Percentiles rank a stretch among this genome's conserved stretches.
Evolutionary conservation across 1,140 invertebrate species (phyloP).

Genomic region (Cherax quadricarinatus): DNA sequence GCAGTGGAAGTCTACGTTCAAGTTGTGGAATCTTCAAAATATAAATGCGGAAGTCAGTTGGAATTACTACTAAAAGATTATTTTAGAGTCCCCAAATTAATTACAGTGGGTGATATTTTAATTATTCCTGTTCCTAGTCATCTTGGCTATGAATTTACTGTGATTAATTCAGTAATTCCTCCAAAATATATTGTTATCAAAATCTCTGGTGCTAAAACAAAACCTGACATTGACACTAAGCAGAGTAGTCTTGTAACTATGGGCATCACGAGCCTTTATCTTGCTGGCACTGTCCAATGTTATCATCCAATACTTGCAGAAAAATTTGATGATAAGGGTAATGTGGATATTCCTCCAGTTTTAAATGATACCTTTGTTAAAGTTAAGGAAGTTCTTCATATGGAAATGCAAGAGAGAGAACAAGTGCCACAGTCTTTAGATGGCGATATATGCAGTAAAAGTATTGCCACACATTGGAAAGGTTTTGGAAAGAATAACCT

Average conservation of each 20-base stretch:
- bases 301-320: slow-evolving; percentile 18
- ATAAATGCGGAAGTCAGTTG: slow-evolving; percentile 42
- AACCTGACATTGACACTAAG: slow-evolving; percentile 7
- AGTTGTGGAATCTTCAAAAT: slow-evolving; percentile 42
- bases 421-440: not conserved
- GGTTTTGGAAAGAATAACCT: not conserved
- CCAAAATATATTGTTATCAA: slow-evolving; percentile 54
- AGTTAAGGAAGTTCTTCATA: slow-evolving; percentile 24
- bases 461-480: not conserved
- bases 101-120: slow-evolving; percentile 27
- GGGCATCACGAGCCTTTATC: slow-evolving; percentile 25
- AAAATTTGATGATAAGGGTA: slow-evolving; percentile 25
- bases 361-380: slow-evolving; percentile 8
- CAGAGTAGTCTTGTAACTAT: slow-evolving; percentile 19
- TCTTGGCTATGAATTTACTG: slow-evolving; percentile 40
- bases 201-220: slow-evolving; percentile 18
- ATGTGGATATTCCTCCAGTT: slow-evolving; percentile 51
- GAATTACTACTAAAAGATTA: slow-evolving; percentile 42
- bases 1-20: slow-evolving; percentile 49
- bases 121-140: slow-evolving; percentile 47
- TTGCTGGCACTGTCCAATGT: slow-evolving; percentile 37
- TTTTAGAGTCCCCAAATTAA: slow-evolving; percentile 42
- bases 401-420: slow-evolving; percentile 23
- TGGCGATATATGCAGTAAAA: not conserved
- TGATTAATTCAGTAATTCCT: slow-evolving; percentile 35